Conservation (phyloP, 1,140 invertebrate species). For the Ctenoplectra terminalis region DNA sequence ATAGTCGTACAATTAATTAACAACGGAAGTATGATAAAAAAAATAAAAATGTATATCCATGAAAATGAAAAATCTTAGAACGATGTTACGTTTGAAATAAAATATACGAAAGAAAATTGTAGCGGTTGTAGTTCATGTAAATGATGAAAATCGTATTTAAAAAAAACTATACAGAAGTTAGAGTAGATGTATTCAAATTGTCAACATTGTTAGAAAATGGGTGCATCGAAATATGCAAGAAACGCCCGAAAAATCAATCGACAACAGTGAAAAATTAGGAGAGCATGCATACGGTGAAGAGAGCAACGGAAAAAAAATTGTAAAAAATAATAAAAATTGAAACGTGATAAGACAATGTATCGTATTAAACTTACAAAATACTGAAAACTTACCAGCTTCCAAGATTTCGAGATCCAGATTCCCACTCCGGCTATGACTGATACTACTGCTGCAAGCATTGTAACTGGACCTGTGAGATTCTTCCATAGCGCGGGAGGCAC, state of each 20-base stretch:
- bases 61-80: neutral
- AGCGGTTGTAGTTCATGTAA: too few species aligned
- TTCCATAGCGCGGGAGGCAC: constrained; percentile 89
- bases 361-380: neutral
- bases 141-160: neutral
- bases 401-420: constrained; percentile 80
- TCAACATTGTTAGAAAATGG: neutral
- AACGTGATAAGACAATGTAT: neutral
- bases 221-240: constrained; percentile 17
- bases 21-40: neutral
- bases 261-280: neutral
- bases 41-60: neutral
- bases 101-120: neutral
- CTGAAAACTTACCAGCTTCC: constrained; percentile 77
- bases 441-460: constrained; percentile 74
- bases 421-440: constrained; percentile 78
- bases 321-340: neutral
- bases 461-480: constrained; percentile 78
- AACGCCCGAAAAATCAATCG: constrained; percentile 53
- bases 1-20: neutral
- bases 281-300: neutral
- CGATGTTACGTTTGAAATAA: neutral
- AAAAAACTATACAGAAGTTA: neutral
- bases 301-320: too few species aligned
- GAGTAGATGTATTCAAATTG: neutral